A percentile compares a stretch with the other conserved stretches of the same genome.
Conservation (phyloP, 1,140 invertebrate species). For the Hycleus phaleratus region DNA sequence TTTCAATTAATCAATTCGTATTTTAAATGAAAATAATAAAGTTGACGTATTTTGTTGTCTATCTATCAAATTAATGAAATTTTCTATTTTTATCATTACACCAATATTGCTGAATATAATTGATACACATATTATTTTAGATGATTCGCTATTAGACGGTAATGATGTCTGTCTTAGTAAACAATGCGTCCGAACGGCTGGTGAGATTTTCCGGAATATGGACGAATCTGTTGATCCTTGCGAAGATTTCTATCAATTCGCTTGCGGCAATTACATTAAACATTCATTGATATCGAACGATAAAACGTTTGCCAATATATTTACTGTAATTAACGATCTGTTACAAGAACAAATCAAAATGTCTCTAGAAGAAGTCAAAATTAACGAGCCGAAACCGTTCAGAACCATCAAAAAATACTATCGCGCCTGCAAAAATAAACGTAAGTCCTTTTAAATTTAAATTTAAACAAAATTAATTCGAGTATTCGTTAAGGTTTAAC, state of each 20-base stretch:
- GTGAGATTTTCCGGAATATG: slow-evolving; percentile 65
- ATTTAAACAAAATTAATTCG: slow-evolving; percentile 51
- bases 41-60: slow-evolving; percentile 40
- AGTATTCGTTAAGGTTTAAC: slow-evolving; percentile 43
- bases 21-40: slow-evolving; percentile 4
- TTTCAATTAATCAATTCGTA: no score
- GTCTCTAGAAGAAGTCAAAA: slow-evolving; percentile 5
- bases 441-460: slow-evolving; percentile 48
- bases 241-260: slow-evolving; percentile 82
- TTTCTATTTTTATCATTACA: slow-evolving; percentile 79
- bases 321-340: slow-evolving; percentile 57
- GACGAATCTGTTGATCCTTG: slow-evolving; percentile 72
- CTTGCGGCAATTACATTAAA: slow-evolving; percentile 68
- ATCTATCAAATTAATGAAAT: slow-evolving; percentile 54
- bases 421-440: slow-evolving; percentile 63
- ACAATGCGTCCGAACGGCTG: slow-evolving; percentile 70
- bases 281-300: slow-evolving; percentile 72
- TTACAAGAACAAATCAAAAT: slow-evolving; percentile 13
- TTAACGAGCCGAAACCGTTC: slow-evolving; percentile 13
- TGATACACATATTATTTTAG: slow-evolving; percentile 53
- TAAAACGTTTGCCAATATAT: slow-evolving; percentile 65
- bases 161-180: slow-evolving; percentile 64
- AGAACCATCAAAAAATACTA: slow-evolving; percentile 14
- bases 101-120: slow-evolving; percentile 74
- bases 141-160: slow-evolving; percentile 58